Evolutionary conservation across 1,140 invertebrate genomes (phyloP).

Genomic region (Pseudomyrmex flavicornis): DNA sequence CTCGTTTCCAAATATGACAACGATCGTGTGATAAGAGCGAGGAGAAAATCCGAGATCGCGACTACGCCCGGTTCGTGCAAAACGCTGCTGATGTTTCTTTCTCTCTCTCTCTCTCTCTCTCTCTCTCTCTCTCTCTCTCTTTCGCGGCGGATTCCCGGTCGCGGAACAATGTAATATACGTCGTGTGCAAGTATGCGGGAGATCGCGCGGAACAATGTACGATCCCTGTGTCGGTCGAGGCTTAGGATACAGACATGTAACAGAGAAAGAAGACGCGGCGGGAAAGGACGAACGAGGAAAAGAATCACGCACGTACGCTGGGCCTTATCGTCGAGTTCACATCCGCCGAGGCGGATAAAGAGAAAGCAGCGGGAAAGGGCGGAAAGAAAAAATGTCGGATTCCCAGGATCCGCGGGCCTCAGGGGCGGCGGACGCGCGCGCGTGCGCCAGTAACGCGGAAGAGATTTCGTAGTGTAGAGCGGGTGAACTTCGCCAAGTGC

Average conservation of each 20-base stretch:
- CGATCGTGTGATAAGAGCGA: constrained; percentile 34
- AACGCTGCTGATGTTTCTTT: constrained; percentile 24
- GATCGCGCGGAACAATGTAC: constrained; percentile 73
- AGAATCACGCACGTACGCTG: constrained; percentile 80
- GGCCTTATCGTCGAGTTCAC: constrained; percentile 81
- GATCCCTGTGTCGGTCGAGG: constrained; percentile 7
- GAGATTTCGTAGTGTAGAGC: constrained; percentile 56
- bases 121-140: background rate
- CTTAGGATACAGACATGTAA: constrained; percentile 13
- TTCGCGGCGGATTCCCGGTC: constrained; percentile 56
- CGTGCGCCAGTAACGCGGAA: constrained; percentile 73
- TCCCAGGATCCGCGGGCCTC: constrained; percentile 77
- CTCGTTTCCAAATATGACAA: constrained; percentile 35
- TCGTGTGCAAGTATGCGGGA: constrained; percentile 70
- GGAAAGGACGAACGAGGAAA: constrained; percentile 40
- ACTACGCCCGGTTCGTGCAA: constrained; percentile 26
- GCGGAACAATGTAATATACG: constrained; percentile 72
- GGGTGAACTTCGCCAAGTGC: constrained; percentile 41
- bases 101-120: background rate
- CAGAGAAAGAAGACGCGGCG: constrained; percentile 26
- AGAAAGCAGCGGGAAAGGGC: constrained; percentile 75
- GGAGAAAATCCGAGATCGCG: constrained; percentile 8
- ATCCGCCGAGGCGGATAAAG: constrained; percentile 79
- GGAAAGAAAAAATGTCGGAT: constrained; percentile 75
- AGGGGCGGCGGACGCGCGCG: constrained; percentile 27